A percentile compares a stretch with the other conserved stretches of the same genome.
These are phyloP conservation scores for Clarias fuscus DNA, from an alignment of 2,797 vertebrate genomes.

Conservation along the genomic window DNA sequence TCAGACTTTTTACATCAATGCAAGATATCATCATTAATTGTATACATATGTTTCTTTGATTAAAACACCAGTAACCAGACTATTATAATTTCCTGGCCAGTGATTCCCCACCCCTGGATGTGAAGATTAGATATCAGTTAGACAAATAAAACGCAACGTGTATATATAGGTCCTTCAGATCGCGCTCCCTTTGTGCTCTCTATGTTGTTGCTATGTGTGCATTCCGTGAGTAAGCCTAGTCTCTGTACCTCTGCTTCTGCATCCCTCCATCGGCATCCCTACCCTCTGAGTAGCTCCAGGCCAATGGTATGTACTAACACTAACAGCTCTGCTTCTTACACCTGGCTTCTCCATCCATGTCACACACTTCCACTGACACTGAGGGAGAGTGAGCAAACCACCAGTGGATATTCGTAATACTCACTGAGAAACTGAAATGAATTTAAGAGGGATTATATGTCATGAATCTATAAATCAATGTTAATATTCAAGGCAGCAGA, in stretches of 20 bases:
- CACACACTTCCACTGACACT: slow-evolving; percentile 53
- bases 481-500: neutral
- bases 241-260: slow-evolving; percentile 82
- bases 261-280: slow-evolving; percentile 81
- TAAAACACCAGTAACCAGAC: neutral
- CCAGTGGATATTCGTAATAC: neutral
- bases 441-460: neutral
- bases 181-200: slow-evolving; percentile 63
- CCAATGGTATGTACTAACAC: slow-evolving; percentile 92
- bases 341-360: slow-evolving; percentile 46
- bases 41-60: neutral
- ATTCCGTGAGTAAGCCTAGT: slow-evolving; percentile 93
- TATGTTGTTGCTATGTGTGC: slow-evolving; percentile 74
- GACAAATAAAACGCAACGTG: neutral
- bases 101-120: neutral
- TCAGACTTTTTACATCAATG: too few species aligned
- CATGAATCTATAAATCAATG: neutral
- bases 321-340: slow-evolving; percentile 69
- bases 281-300: slow-evolving; percentile 90
- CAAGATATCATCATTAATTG: neutral
- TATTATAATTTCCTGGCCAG: neutral
- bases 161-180: slow-evolving; percentile 29
- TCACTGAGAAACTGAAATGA: neutral
- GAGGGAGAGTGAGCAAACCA: slow-evolving; percentile 69
- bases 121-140: neutral